phyloP scores from a whole-genome alignment of 2,113 vertebrate genomes.

The Pygoscelis adeliae region DNA sequence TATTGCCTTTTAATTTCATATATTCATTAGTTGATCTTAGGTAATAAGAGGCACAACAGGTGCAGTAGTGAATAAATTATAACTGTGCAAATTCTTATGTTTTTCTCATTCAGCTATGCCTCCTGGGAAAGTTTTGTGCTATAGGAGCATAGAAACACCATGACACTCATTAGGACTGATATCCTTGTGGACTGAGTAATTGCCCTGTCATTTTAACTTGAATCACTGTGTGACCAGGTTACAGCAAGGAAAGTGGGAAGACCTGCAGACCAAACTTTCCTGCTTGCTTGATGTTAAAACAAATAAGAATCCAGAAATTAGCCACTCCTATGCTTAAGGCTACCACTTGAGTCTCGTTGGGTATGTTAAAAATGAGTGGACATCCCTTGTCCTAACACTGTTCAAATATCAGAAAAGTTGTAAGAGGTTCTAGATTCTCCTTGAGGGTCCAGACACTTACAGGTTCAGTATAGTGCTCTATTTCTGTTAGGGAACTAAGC shows the following conservation, averaged over 20 bases:
- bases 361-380: not conserved
- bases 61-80: not conserved
- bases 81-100: not conserved
- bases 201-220: not conserved
- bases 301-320: not conserved
- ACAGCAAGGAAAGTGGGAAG: not conserved
- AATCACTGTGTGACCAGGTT: not conserved
- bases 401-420: not conserved
- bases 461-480: not conserved
- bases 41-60: not conserved
- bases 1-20: not conserved
- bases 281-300: not conserved
- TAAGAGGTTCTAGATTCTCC: not conserved
- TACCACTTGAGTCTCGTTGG: not conserved
- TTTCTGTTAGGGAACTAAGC: not conserved
- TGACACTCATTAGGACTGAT: not conserved
- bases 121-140: not conserved
- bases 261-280: not conserved
- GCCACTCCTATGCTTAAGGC: not conserved
- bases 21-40: not conserved
- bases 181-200: not conserved
- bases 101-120: not conserved
- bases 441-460: too few relatives aligned
- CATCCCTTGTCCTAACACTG: not conserved
- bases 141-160: not conserved